Conservation (phyloP, 2,888 invertebrate genomes). For the Chloromyia formosa region DNA sequence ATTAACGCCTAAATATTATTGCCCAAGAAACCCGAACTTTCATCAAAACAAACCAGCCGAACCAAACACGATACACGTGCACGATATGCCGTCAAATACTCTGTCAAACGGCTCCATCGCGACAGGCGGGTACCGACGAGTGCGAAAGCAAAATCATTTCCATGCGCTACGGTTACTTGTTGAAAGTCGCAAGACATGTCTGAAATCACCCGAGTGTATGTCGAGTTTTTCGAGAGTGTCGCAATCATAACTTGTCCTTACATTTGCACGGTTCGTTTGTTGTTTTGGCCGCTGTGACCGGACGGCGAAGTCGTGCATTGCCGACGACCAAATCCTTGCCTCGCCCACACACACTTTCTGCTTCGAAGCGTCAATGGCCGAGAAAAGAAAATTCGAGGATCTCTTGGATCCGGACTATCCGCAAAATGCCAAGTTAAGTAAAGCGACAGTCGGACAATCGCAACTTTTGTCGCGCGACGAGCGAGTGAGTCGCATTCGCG, state of each 20-base stretch:
- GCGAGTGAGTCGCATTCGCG: slow-evolving; percentile 66
- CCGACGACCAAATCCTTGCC: not conserved
- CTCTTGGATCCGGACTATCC: slow-evolving; percentile 72
- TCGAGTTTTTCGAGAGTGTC: not conserved
- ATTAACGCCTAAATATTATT: not conserved
- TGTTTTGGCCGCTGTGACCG: not conserved
- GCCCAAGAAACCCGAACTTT: not conserved
- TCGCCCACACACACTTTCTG: slow-evolving; percentile 9
- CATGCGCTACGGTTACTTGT: slow-evolving; percentile 14
- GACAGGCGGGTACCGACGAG: not conserved
- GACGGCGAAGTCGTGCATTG: not conserved
- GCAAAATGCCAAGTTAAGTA: slow-evolving; percentile 53
- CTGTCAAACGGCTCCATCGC: slow-evolving; percentile 11
- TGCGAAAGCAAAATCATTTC: slow-evolving; percentile 29
- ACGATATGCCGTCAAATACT: not conserved
- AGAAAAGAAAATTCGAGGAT: slow-evolving; percentile 64
- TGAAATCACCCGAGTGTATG: slow-evolving; percentile 19
- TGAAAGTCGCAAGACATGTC: slow-evolving; percentile 32
- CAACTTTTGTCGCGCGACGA: slow-evolving; percentile 57
- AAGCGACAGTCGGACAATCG: not conserved
- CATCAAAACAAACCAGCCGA: slow-evolving; percentile 22
- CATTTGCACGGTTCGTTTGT: not conserved
- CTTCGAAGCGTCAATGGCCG: slow-evolving; percentile 46
- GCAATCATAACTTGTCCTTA: not conserved
- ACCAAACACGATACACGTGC: not conserved